Percentiles rank a stretch among this genome's conserved stretches.
These are phyloP conservation scores for Dysdera silvatica DNA, from an alignment of 1,140 invertebrate genomes.

Conservation along the genomic window DNA sequence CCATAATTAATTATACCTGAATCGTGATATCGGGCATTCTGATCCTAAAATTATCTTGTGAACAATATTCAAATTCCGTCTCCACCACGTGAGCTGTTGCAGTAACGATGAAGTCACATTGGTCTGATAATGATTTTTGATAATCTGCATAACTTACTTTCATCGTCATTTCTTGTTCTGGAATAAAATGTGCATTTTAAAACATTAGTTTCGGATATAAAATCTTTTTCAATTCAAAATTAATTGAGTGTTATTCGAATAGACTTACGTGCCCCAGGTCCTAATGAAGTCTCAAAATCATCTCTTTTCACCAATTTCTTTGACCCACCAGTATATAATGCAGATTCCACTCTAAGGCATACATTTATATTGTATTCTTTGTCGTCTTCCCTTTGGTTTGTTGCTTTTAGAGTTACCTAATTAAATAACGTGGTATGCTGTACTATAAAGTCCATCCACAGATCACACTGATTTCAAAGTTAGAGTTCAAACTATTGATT, in stretches of 20 bases:
- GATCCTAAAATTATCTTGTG: slow-evolving; percentile 79
- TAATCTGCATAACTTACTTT: slow-evolving; percentile 73
- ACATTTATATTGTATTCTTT: slow-evolving; percentile 59
- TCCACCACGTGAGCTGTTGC: slow-evolving; percentile 69
- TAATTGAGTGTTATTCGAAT: background rate
- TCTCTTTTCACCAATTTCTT: slow-evolving; percentile 61
- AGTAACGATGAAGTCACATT: slow-evolving; percentile 74
- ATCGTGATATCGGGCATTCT: slow-evolving; percentile 83
- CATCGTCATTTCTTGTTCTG: slow-evolving; percentile 57
- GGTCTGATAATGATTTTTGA: slow-evolving; percentile 60
- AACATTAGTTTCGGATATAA: background rate
- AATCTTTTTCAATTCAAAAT: slow-evolving; percentile 1
- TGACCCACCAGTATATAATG: slow-evolving; percentile 67
- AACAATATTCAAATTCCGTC: slow-evolving; percentile 77
- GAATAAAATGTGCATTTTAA: slow-evolving; percentile 11
- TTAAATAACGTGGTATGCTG: slow-evolving; percentile 16
- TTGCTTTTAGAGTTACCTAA: slow-evolving; percentile 58
- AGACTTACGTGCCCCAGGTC: slow-evolving; percentile 49
- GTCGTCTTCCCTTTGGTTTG: slow-evolving; percentile 55
- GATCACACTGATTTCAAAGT: too few species aligned
- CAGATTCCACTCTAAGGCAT: slow-evolving; percentile 64
- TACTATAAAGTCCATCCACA: too few species aligned
- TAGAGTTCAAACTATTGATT: too few species aligned
- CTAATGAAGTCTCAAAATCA: slow-evolving; percentile 55
- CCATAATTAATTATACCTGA: slow-evolving; percentile 44